Base-by-base conservation (phyloP, 2,797 vertebrate genomes). In the Rhynchotus rufescens region DNA sequence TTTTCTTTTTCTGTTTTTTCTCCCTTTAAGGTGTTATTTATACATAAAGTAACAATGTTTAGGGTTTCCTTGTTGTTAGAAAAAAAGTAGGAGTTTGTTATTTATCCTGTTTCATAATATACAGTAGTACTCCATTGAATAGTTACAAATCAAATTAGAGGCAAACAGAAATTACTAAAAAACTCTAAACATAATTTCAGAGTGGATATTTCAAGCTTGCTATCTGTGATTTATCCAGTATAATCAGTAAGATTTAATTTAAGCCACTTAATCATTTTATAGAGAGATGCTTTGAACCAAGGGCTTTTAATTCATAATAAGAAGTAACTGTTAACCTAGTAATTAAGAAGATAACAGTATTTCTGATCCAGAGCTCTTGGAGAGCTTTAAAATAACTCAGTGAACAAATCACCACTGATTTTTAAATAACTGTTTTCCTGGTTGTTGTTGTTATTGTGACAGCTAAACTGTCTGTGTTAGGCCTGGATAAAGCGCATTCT, bases 261-360 rank as follows among this genome's bases (percentile, higher is more conserved):
- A 94, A 96, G 36, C 25, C 36, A 81, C 62, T 87, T 90, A 90
- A 88, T 93, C 80, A 83, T 85, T 95, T 82, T 84, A 87, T 47
- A 83, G n/a, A 65, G 66, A 84, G 26, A 91, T 9, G 21, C 65
- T 82, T 94, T 91, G 84, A 74, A 75, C 66, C 42, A 83, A 56
- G 72, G 26, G 21, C 4, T 78, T 94, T 84, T 88, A 78, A 84
- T 62, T 93, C 64, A 66, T 76, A 92, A 60, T 44, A 92, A 74
- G 42, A 92, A 93, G 51, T 69, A 66, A 86, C 44, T 85, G 15
- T 92, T 95, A 93, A 92, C 75, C 69, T 86, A 87, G 22, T 47
- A 95, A 89, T 93, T 95, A 92, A 88, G 67, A 69, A 71, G 78
- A 92, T 52, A 94, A 17, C 36, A 76, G 47, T 45, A 47, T 94